A percentile compares a stretch with the other conserved stretches of the same genome.
Evolutionary conservation across 2,797 vertebrate genomes (phyloP).

Genomic region (Phoeniculus purpureus): DNA sequence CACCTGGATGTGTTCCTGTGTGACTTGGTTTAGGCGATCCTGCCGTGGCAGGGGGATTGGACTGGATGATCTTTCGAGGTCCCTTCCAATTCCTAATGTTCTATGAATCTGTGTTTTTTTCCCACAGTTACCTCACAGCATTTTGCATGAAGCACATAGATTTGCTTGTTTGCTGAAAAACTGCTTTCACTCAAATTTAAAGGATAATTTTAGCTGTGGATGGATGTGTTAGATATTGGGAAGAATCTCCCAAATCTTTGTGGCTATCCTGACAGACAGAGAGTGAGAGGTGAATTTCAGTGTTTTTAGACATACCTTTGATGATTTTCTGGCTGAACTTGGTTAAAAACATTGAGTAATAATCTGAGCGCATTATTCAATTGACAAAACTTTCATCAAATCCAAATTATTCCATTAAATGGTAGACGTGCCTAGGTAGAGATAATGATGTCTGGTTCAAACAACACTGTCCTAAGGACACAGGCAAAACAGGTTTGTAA

Average conservation of each 20-base stretch:
- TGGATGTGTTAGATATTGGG: background rate
- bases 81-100: too few species aligned
- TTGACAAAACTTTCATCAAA: background rate
- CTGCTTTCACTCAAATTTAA: background rate
- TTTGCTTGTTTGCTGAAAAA: background rate
- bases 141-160: background rate
- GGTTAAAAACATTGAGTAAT: background rate
- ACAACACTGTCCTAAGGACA: background rate
- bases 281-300: background rate
- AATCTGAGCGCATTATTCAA: background rate
- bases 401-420: background rate
- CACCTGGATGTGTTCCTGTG: too few species aligned
- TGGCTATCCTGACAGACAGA: background rate
- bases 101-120: background rate
- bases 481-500: background rate
- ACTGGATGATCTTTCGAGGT: too few species aligned
- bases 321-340: background rate
- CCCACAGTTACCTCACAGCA: background rate
- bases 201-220: background rate
- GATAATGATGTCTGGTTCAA: background rate
- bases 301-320: background rate
- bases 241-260: background rate
- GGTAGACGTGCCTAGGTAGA: background rate
- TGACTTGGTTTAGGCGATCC: too few species aligned
- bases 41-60: too few species aligned